These are phyloP conservation scores for Mactra quadrangularis DNA, from an alignment of 1,140 invertebrate species.

Conservation along the genomic window DNA sequence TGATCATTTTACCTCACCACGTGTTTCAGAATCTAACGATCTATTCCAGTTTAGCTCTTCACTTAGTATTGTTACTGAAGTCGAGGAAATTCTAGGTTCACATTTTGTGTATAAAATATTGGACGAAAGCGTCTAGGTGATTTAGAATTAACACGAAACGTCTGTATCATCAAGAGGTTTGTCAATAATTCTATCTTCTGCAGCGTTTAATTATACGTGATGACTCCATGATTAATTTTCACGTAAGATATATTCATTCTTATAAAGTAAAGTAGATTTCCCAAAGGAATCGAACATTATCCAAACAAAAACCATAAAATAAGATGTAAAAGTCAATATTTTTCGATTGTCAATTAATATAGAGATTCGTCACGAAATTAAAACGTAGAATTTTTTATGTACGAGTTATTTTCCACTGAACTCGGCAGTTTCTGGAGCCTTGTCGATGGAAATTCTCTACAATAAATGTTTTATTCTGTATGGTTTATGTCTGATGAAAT, in stretches of 20 bases:
- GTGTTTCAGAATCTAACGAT: too few species aligned
- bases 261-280: conserved; percentile 42
- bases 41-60: too few species aligned
- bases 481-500: not conserved
- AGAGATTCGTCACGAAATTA: not conserved
- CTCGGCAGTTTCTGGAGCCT: not conserved
- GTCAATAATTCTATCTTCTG: conserved; percentile 27
- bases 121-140: not conserved
- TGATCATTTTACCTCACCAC: too few species aligned
- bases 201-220: conserved; percentile 35
- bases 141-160: not conserved
- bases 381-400: not conserved
- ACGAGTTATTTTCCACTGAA: not conserved
- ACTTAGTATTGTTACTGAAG: too few species aligned
- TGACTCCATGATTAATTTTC: conserved; percentile 39
- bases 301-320: conserved; percentile 42
- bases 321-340: conserved; percentile 42
- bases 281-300: conserved; percentile 10
- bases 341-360: conserved; percentile 42
- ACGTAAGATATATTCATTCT: conserved; percentile 43
- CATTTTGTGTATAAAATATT: not conserved
- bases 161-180: not conserved
- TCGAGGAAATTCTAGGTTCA: not conserved
- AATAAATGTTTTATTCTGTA: not conserved
- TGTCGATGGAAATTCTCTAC: not conserved